phyloP scores from a whole-genome alignment of 1,140 invertebrate genomes.

The Gryllus bimaculatus region DNA sequence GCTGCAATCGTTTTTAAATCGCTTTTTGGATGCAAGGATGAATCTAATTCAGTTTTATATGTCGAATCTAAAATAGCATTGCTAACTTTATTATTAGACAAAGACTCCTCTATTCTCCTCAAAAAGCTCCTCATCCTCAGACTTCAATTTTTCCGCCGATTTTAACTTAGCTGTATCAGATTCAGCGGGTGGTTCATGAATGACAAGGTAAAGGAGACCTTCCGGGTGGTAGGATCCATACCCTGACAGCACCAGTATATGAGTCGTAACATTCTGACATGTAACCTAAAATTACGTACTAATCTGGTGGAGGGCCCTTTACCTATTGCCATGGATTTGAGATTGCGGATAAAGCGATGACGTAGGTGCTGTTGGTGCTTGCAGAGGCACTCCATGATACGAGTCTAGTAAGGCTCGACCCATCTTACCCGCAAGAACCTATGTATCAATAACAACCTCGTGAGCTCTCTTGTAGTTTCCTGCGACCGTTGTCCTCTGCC shows the following conservation, averaged over 20 bases:
- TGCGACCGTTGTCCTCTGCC: neutral
- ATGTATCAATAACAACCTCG: neutral
- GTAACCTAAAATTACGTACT: neutral
- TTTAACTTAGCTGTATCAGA: neutral
- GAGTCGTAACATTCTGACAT: neutral
- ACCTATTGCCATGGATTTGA: neutral
- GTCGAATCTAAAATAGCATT: neutral
- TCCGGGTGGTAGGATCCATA: neutral
- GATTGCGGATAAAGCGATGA: neutral
- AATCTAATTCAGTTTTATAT: neutral
- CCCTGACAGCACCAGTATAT: neutral
- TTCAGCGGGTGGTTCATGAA: neutral
- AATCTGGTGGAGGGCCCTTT: neutral
- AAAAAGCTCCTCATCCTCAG: neutral
- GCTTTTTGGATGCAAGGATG: neutral
- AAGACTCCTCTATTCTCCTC: neutral
- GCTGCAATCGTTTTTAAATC: neutral
- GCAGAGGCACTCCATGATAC: neutral
- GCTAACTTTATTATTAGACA: neutral
- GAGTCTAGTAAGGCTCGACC: neutral
- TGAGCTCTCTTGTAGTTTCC: neutral
- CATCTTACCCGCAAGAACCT: neutral
- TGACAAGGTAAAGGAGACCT: neutral
- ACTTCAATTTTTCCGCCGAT: neutral
- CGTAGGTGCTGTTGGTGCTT: neutral